These are phyloP conservation scores for Isichthys henryi DNA, from an alignment of 2,113 vertebrate genomes.

Conservation along the genomic window DNA sequence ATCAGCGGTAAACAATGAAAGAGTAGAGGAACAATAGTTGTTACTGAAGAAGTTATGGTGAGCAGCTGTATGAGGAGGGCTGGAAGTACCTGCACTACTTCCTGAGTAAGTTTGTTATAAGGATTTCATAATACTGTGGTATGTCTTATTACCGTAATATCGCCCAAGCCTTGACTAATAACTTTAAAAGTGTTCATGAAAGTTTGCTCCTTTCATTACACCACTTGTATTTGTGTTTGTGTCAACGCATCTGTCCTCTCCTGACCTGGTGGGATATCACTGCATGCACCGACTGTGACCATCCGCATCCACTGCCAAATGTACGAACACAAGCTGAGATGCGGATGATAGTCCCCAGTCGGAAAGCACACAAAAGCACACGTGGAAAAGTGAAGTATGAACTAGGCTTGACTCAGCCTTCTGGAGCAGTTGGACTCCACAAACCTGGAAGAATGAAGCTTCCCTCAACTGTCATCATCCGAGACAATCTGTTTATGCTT, in stretches of 20 bases:
- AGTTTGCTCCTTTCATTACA: not conserved
- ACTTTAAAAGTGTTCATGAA: not conserved
- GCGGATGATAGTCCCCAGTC: not conserved
- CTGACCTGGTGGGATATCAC: not conserved
- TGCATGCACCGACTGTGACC: not conserved
- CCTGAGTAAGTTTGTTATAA: not conserved
- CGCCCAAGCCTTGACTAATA: not conserved
- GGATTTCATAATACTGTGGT: not conserved
- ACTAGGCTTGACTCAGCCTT: not conserved
- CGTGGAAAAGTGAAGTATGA: not conserved
- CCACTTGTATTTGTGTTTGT: not conserved
- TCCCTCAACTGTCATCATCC: not conserved
- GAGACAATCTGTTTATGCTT: not conserved
- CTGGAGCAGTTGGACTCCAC: not conserved
- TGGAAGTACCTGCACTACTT: not conserved
- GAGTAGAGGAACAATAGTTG: not conserved
- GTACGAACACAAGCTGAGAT: accelerated
- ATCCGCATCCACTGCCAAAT: not conserved
- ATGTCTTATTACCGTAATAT: not conserved
- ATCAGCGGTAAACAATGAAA: not conserved
- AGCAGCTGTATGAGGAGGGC: not conserved
- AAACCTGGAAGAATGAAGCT: not conserved
- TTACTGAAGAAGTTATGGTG: not conserved
- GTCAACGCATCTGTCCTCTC: not conserved
- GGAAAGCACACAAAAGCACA: not conserved